These are phyloP conservation scores for Sinocyclocheilus maitianheensis DNA, from an alignment of 2,113 vertebrate genomes.

Conservation along the genomic window DNA sequence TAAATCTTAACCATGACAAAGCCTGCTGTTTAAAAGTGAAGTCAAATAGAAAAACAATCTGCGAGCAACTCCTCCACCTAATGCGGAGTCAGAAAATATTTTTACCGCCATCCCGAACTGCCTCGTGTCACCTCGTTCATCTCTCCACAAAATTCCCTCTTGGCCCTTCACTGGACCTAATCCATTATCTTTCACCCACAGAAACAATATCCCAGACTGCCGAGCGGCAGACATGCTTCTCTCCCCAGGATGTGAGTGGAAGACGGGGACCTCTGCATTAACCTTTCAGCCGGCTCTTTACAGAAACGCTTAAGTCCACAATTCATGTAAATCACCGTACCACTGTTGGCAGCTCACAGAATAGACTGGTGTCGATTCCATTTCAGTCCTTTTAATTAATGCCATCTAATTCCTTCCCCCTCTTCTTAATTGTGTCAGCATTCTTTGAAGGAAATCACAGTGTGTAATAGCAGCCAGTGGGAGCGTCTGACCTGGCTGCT, in stretches of 20 bases:
- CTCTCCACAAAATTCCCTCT: constrained; percentile 42
- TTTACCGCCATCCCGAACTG: constrained; percentile 37
- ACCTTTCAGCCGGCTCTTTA: constrained; percentile 48
- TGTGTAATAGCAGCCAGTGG: constrained; percentile 45
- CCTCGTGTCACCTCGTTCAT: constrained; percentile 47
- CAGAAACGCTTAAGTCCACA: constrained; percentile 49
- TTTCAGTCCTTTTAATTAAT: constrained; percentile 60
- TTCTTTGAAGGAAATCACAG: constrained; percentile 55
- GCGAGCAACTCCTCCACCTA: not conserved
- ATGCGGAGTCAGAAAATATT: constrained; percentile 42
- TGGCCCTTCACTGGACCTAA: constrained; percentile 50
- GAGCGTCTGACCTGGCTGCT: constrained; percentile 48
- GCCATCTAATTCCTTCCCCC: constrained; percentile 53
- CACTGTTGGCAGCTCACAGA: constrained; percentile 37
- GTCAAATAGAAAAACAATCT: not conserved
- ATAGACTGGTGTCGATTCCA: constrained; percentile 41
- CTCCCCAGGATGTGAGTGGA: constrained; percentile 41
- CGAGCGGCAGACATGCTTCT: constrained; percentile 40
- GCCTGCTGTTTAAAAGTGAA: constrained; percentile 54
- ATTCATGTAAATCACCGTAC: constrained; percentile 59
- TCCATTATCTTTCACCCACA: constrained; percentile 63
- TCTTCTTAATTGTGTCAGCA: constrained; percentile 58
- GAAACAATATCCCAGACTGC: constrained; percentile 51
- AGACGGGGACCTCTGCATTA: constrained; percentile 42
- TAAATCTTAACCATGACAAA: constrained; percentile 63